Evolutionary conservation across 2,797 vertebrate genomes (phyloP).

Genomic region (Peromyscus eremicus): DNA sequence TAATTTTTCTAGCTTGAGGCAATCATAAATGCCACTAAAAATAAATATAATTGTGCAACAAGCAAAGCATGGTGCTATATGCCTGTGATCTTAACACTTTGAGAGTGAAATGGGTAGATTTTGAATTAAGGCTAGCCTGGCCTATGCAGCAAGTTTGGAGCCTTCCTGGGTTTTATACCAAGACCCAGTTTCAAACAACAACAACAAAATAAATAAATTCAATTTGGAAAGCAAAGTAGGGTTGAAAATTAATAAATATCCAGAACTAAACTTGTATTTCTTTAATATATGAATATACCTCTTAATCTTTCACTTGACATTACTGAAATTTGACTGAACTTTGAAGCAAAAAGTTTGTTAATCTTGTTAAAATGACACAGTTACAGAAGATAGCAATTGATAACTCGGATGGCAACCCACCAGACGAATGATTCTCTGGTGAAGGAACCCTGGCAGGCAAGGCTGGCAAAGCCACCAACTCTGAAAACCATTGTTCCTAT

Average conservation of each 20-base stretch:
- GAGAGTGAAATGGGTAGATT: background rate
- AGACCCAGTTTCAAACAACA: background rate
- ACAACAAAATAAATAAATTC: too few species aligned
- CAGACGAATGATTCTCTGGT: too few species aligned
- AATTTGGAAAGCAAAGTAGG: background rate
- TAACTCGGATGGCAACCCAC: too few species aligned
- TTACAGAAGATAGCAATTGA: too few species aligned
- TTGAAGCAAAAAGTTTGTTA: background rate
- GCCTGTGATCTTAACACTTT: background rate
- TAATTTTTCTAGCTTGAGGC: background rate
- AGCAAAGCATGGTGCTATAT: background rate
- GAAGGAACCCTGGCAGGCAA: too few species aligned
- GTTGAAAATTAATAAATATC: background rate
- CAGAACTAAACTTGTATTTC: background rate
- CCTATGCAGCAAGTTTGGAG: background rate
- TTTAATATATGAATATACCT: background rate
- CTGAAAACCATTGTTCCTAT: too few species aligned
- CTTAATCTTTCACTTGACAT: background rate
- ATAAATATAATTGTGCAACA: background rate
- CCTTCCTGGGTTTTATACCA: background rate
- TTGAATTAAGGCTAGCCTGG: background rate
- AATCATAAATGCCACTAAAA: background rate
- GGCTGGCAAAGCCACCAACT: too few species aligned
- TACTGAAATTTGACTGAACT: slow-evolving; percentile 11
- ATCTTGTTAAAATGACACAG: background rate